Percentiles rank a stretch among this genome's conserved stretches.
phyloP scores from a whole-genome alignment of 1,140 invertebrate genomes.

The Amphibalanus amphitrite region DNA sequence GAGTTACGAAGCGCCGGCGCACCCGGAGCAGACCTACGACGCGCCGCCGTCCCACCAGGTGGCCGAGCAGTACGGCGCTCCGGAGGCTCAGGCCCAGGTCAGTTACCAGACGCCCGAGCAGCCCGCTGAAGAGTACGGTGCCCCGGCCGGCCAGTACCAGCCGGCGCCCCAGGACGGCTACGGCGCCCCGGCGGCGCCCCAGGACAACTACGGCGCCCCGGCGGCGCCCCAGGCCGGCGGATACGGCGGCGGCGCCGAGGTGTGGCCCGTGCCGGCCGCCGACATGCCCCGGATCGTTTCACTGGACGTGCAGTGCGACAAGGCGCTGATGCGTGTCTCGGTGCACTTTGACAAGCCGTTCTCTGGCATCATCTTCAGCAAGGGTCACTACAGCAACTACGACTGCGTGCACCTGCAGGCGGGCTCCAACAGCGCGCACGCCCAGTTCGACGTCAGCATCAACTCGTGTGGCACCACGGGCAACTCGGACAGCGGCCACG shows the following conservation, averaged over 20 bases:
- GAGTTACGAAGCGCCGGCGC: background rate
- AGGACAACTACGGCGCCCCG: background rate
- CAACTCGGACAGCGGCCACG: slow-evolving; percentile 70
- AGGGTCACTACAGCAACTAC: slow-evolving; percentile 77
- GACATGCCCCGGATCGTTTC: slow-evolving; percentile 82
- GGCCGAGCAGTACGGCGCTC: background rate
- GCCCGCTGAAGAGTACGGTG: background rate
- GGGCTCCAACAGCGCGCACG: slow-evolving; percentile 60
- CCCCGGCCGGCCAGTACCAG: background rate
- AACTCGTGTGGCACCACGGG: slow-evolving; percentile 79
- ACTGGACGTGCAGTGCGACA: slow-evolving; percentile 85
- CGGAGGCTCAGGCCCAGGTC: background rate
- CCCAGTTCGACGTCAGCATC: slow-evolving; percentile 78
- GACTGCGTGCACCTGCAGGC: slow-evolving; percentile 81
- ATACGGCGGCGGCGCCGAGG: slow-evolving; percentile 36
- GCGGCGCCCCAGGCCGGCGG: slow-evolving; percentile 18
- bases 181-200: slow-evolving; percentile 18
- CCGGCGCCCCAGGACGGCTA: background rate
- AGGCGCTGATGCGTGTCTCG: slow-evolving; percentile 84
- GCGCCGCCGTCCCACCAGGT: background rate
- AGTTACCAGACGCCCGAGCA: background rate
- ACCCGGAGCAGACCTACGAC: background rate
- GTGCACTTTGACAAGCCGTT: slow-evolving; percentile 88
- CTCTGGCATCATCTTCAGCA: slow-evolving; percentile 90
- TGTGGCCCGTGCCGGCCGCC: slow-evolving; percentile 61